Conservation (phyloP, 2,797 vertebrate genomes). For the Hydrolagus colliei region DNA sequence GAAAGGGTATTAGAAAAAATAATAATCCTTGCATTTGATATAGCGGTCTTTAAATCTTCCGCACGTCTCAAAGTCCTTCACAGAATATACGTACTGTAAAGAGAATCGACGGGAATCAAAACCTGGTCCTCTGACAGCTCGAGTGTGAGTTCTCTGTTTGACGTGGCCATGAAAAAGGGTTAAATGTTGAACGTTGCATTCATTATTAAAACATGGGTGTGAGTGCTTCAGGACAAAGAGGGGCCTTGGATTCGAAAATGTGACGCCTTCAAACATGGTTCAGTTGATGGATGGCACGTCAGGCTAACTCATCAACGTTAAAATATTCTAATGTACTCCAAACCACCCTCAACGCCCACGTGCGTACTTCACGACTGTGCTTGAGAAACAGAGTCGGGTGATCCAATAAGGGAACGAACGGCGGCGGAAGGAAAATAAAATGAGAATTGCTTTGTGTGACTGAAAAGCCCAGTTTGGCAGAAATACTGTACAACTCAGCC, state of each 20-base stretch:
- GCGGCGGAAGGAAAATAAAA: not conserved
- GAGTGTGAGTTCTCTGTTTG: too few relatives aligned
- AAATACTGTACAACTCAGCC: not conserved
- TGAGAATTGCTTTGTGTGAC: not conserved
- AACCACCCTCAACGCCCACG: not conserved
- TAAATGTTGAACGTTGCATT: not conserved
- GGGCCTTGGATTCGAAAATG: not conserved
- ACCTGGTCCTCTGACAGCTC: too few relatives aligned
- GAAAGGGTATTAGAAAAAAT: too few relatives aligned
- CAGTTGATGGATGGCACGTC: not conserved
- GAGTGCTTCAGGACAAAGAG: not conserved
- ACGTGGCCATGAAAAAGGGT: not conserved
- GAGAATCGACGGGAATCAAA: too few relatives aligned
- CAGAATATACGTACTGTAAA: too few relatives aligned
- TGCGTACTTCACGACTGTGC: not conserved
- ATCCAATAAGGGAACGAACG: not conserved
- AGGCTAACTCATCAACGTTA: not conserved
- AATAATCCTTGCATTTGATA: too few relatives aligned
- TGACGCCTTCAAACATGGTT: not conserved
- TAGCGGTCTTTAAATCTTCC: too few relatives aligned
- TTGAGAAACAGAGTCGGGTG: not conserved
- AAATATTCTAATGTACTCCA: conserved; percentile 6
- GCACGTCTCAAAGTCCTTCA: too few relatives aligned
- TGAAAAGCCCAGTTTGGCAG: not conserved
- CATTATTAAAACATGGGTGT: not conserved